These are phyloP conservation scores for Chlorospingus flavigularis DNA, from an alignment of 2,797 vertebrate species.

Conservation along the genomic window DNA sequence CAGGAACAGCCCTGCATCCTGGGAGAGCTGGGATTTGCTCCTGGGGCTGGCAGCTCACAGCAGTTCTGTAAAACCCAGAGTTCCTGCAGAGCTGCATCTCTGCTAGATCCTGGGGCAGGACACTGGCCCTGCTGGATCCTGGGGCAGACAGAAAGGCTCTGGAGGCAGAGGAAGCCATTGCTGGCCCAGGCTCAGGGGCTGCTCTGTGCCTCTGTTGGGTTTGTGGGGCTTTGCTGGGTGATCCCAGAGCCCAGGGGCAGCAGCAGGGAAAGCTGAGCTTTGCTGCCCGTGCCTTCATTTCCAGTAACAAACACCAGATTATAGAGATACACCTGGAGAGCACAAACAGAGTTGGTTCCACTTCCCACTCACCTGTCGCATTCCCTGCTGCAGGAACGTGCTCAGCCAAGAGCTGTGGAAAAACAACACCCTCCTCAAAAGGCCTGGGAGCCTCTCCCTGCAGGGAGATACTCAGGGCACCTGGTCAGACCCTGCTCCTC, in stretches of 20 bases:
- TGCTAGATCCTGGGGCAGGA: background rate
- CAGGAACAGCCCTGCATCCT: background rate
- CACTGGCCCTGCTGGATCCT: no score
- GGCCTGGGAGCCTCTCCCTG: background rate
- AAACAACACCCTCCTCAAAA: accelerated
- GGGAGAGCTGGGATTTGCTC: background rate
- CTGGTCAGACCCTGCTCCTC: accelerated
- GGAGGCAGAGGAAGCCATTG: background rate
- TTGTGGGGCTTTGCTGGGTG: background rate
- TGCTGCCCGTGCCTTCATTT: background rate
- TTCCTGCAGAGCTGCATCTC: background rate
- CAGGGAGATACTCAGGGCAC: background rate
- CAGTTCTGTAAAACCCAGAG: accelerated
- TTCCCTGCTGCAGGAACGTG: background rate
- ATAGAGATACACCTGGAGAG: accelerated
- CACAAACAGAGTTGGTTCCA: accelerated
- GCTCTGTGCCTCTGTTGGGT: accelerated
- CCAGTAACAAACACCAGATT: background rate
- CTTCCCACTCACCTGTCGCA: accelerated
- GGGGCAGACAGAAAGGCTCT: accelerated
- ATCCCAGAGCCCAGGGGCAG: background rate
- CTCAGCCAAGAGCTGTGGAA: background rate
- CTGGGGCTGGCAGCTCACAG: accelerated
- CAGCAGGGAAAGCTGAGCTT: background rate
- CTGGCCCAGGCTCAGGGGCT: background rate